Conservation (phyloP, 2,797 vertebrate species). For the Lacerta viridis region DNA sequence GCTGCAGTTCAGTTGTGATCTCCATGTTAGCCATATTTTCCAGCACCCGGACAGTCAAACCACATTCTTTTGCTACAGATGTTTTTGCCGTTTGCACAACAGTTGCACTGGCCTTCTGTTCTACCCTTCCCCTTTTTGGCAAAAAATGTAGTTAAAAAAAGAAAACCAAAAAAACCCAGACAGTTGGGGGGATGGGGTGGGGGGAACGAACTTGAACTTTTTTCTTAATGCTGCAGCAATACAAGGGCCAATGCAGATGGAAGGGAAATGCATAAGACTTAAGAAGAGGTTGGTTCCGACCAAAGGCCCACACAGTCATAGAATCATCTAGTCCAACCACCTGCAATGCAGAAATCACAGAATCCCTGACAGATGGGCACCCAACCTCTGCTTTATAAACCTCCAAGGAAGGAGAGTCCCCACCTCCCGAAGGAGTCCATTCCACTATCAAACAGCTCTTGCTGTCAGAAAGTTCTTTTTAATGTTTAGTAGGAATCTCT, state of each 20-base stretch:
- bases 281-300: not conserved
- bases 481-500: too few relatives aligned
- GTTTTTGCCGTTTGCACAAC: not conserved
- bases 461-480: too few relatives aligned
- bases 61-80: rapidly evolving
- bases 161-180: not conserved
- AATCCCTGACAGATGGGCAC: too few relatives aligned
- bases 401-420: too few relatives aligned
- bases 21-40: not conserved
- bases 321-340: too few relatives aligned
- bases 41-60: not conserved
- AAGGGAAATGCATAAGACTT: not conserved
- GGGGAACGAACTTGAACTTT: not conserved
- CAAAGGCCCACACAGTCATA: not conserved
- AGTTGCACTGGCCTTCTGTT: not conserved
- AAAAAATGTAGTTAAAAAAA: slow-evolving; percentile 2
- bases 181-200: not conserved
- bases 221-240: not conserved
- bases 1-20: not conserved
- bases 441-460: too few relatives aligned
- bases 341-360: too few relatives aligned
- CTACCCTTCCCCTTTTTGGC: not conserved
- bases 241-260: not conserved
- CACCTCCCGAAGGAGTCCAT: too few relatives aligned
- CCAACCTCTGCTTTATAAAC: too few relatives aligned